A percentile compares a stretch with the other conserved stretches of the same genome.
Conservation (phyloP, 2,113 vertebrate species). For the Pachypanchax playfairii region DNA sequence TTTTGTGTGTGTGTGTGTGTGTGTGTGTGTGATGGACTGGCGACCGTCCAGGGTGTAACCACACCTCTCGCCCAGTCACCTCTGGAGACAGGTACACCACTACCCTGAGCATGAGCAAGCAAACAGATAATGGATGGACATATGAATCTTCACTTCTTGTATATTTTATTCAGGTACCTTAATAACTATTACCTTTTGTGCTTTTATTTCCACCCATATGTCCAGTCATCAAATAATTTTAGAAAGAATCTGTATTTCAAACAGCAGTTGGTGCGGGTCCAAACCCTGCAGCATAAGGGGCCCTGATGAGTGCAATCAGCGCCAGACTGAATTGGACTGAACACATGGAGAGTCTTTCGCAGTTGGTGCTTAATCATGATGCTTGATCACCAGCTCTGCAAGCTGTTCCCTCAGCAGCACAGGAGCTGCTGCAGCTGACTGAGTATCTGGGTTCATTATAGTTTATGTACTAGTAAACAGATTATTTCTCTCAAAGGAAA, state of each 20-base stretch:
- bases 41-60: too few species aligned
- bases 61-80: too few species aligned
- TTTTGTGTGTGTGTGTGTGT: too few species aligned
- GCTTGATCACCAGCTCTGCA: constrained; percentile 74
- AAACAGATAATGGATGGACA: too few species aligned
- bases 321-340: constrained; percentile 67
- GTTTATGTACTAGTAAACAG: constrained; percentile 64
- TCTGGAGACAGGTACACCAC: too few species aligned
- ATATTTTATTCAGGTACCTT: not conserved
- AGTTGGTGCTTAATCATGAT: constrained; percentile 77
- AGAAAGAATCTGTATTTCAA: constrained; percentile 45
- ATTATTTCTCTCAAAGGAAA: constrained; percentile 52
- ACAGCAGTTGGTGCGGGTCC: constrained; percentile 57
- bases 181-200: not conserved
- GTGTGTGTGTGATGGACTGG: too few species aligned
- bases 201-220: constrained; percentile 42
- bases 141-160: too few species aligned
- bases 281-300: constrained; percentile 59
- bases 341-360: constrained; percentile 67
- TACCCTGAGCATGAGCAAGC: too few species aligned
- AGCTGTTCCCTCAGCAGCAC: constrained; percentile 66
- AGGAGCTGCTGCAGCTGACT: constrained; percentile 42
- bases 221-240: constrained; percentile 45
- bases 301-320: constrained; percentile 72
- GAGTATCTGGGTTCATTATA: constrained; percentile 58